A percentile compares a stretch with the other conserved stretches of the same genome.
Conservation (phyloP, 1,140 invertebrate species). For the Colletes gigas region DNA sequence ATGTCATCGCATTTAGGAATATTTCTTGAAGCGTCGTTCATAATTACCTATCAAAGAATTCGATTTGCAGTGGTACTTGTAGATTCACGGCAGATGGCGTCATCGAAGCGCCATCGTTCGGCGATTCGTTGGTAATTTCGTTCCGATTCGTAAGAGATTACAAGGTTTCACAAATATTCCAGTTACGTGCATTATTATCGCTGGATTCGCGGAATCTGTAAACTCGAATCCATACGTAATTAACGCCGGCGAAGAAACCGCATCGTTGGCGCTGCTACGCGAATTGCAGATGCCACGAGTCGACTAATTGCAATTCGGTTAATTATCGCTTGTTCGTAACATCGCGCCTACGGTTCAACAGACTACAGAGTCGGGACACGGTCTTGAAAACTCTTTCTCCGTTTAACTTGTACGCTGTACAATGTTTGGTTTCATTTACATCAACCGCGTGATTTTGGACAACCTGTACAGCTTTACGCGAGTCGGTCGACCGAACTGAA, state of each 20-base stretch:
- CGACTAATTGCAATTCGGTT: slow-evolving; percentile 29
- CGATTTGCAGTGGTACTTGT: background rate
- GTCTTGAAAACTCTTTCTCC: too few species aligned
- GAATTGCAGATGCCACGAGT: background rate
- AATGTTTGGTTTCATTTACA: too few species aligned
- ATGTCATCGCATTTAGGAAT: slow-evolving; percentile 10
- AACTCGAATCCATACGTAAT: too few species aligned
- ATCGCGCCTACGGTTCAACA: slow-evolving; percentile 38
- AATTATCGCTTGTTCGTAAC: slow-evolving; percentile 59
- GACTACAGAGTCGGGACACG: background rate
- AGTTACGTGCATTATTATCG: background rate
- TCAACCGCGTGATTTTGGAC: slow-evolving; percentile 8
- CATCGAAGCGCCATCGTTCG: background rate
- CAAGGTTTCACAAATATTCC: background rate
- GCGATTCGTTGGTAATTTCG: background rate
- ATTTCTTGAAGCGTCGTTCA: background rate
- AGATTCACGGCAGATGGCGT: too few species aligned
- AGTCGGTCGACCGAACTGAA: slow-evolving; percentile 39
- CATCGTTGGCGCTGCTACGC: background rate
- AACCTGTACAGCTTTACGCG: background rate
- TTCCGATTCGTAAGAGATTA: background rate
- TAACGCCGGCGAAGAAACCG: background rate
- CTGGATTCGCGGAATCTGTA: too few species aligned
- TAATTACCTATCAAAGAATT: background rate
- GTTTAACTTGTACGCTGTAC: too few species aligned